Evolutionary conservation across 2,888 invertebrate genomes (phyloP).

Genomic region (Chymomyza caudatula): DNA sequence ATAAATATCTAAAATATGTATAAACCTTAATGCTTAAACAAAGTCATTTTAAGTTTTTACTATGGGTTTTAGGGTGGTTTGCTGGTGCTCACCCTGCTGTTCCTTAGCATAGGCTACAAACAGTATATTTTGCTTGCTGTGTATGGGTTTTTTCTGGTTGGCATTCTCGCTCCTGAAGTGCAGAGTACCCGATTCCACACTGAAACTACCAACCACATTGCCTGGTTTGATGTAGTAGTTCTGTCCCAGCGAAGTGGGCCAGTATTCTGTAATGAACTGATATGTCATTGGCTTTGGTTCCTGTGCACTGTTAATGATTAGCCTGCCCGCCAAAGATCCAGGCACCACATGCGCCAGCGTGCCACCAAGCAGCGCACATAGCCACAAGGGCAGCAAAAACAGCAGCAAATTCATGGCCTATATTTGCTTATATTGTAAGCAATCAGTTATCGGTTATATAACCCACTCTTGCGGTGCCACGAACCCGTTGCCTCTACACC

Average conservation of each 20-base stretch:
- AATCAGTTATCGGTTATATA: background rate
- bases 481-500: background rate
- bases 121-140: slow-evolving; percentile 64
- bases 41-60: background rate
- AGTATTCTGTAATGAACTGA: slow-evolving; percentile 66
- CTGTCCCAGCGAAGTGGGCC: slow-evolving; percentile 57
- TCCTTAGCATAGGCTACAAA: slow-evolving; percentile 49
- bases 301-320: slow-evolving; percentile 25
- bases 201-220: slow-evolving; percentile 51
- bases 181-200: slow-evolving; percentile 49
- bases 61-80: background rate
- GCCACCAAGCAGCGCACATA: background rate
- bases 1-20: no score
- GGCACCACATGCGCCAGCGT: slow-evolving; percentile 8
- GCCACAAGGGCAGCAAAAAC: slow-evolving; percentile 9
- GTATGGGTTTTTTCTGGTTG: slow-evolving; percentile 34
- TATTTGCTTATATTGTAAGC: background rate
- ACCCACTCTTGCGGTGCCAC: background rate
- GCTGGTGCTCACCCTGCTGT: background rate
- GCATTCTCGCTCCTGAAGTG: slow-evolving; percentile 40
- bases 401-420: slow-evolving; percentile 25
- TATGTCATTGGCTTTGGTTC: slow-evolving; percentile 40
- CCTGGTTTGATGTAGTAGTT: slow-evolving; percentile 74
- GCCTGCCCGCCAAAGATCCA: slow-evolving; percentile 16
- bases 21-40: background rate